Conservation (phyloP, 2,113 vertebrate species). For the Perccottus glenii region DNA sequence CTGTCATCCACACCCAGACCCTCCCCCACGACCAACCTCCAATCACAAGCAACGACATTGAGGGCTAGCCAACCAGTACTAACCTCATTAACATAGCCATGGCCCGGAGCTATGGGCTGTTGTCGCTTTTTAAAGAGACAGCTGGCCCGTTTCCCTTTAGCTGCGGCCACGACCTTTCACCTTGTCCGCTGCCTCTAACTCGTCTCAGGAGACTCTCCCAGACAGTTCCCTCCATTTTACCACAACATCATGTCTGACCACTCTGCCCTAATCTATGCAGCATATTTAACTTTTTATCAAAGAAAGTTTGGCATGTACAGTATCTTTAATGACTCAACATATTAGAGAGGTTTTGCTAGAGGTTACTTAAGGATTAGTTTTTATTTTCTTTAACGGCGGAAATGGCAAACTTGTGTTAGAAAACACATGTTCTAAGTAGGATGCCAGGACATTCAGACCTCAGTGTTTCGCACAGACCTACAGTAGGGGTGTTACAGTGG, state of each 20-base stretch:
- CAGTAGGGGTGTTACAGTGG: too few species aligned
- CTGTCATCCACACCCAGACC: slow-evolving; percentile 81
- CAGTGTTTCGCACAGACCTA: too few species aligned
- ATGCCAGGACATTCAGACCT: too few species aligned
- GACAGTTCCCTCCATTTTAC: slow-evolving; percentile 73
- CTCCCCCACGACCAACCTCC: slow-evolving; percentile 68
- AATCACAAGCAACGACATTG: slow-evolving; percentile 68
- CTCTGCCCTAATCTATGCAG: slow-evolving; percentile 3
- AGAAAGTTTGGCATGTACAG: background rate
- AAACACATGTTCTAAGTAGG: too few species aligned
- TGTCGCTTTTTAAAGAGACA: slow-evolving; percentile 84
- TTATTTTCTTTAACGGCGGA: too few species aligned
- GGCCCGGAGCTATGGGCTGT: slow-evolving; percentile 67
- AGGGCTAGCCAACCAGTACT: slow-evolving; percentile 78
- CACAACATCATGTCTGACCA: slow-evolving; percentile 47
- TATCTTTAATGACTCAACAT: background rate
- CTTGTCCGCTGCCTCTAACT: slow-evolving; percentile 66
- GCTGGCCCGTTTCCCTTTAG: slow-evolving; percentile 71
- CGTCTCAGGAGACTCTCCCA: slow-evolving; percentile 60
- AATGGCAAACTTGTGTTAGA: too few species aligned
- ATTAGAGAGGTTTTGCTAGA: too few species aligned
- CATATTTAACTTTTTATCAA: slow-evolving; percentile 3
- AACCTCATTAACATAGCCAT: slow-evolving; percentile 79
- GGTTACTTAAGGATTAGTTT: too few species aligned
- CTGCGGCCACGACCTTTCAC: slow-evolving; percentile 70